A percentile compares a stretch with the other conserved stretches of the same genome.
Evolutionary conservation across 2,113 vertebrate genomes (phyloP).

Genomic region (Catharus fuscescens): DNA sequence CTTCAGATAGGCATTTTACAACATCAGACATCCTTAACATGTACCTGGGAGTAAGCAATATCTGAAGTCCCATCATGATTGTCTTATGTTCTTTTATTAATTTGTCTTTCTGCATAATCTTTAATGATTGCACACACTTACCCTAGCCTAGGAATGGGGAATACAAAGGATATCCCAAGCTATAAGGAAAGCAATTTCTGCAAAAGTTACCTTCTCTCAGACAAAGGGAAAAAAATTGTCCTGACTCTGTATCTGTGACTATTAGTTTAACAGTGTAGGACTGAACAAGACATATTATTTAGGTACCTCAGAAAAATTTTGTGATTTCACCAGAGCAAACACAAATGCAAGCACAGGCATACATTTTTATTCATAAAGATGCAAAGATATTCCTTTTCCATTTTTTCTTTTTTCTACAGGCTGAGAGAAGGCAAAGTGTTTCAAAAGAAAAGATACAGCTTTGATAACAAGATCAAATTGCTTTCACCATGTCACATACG

Average conservation of each 20-base stretch:
- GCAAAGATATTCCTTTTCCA: background rate
- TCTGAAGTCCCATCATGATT: background rate
- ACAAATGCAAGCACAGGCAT: background rate
- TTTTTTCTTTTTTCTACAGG: background rate
- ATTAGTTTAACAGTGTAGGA: background rate
- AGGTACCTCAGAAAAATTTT: background rate
- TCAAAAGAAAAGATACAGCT: background rate
- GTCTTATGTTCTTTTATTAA: background rate
- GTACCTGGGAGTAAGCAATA: background rate
- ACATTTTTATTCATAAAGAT: background rate
- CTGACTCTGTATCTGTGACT: background rate
- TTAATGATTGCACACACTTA: background rate
- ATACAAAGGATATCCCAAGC: background rate
- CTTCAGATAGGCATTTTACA: background rate
- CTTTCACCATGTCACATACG: background rate
- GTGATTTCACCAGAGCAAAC: background rate
- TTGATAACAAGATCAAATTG: conserved; percentile 21
- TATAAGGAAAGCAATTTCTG: background rate
- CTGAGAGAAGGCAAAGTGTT: background rate
- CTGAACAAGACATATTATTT: background rate
- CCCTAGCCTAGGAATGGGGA: background rate
- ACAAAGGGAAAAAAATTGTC: background rate
- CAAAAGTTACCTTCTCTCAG: background rate
- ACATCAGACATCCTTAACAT: background rate
- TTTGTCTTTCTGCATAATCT: background rate